Evolutionary conservation across 2,797 vertebrate species (phyloP).

Genomic region (Peromyscus melanophrys): DNA sequence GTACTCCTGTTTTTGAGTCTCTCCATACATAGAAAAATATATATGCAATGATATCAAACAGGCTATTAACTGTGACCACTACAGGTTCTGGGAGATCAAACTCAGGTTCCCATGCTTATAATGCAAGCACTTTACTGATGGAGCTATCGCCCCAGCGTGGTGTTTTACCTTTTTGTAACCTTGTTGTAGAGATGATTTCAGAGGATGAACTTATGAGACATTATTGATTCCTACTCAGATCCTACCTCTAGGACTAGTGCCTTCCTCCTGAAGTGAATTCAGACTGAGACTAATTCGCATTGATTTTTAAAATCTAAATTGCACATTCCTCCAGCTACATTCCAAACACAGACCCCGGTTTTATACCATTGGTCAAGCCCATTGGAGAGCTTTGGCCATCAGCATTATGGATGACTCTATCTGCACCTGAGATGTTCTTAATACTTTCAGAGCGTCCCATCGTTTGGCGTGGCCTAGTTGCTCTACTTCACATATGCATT

Average conservation of each 20-base stretch:
- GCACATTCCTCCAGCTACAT: conserved; percentile 70
- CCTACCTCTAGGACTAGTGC: conserved; percentile 69
- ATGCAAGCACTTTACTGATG: background rate
- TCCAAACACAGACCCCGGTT: conserved; percentile 67
- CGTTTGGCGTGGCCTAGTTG: conserved; percentile 3
- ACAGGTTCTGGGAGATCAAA: background rate
- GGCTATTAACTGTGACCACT: background rate
- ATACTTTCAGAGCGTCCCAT: conserved; percentile 12
- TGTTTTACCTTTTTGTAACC: conserved; percentile 66
- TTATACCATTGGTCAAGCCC: conserved; percentile 59
- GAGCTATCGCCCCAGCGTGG: background rate
- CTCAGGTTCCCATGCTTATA: background rate
- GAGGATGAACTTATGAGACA: conserved; percentile 70
- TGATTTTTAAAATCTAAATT: conserved; percentile 83
- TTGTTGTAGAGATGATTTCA: conserved; percentile 64
- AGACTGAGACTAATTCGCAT: conserved; percentile 84
- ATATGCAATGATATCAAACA: background rate
- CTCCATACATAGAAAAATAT: background rate
- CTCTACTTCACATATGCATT: background rate
- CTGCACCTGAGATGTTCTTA: conserved; percentile 23
- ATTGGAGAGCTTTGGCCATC: conserved; percentile 46
- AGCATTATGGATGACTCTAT: conserved; percentile 24
- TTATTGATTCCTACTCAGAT: conserved; percentile 81
- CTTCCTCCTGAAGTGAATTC: conserved; percentile 83
- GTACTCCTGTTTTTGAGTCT: background rate